Evolutionary conservation across 2,797 vertebrate genomes (phyloP).

Genomic region (Scolopax rusticola): DNA sequence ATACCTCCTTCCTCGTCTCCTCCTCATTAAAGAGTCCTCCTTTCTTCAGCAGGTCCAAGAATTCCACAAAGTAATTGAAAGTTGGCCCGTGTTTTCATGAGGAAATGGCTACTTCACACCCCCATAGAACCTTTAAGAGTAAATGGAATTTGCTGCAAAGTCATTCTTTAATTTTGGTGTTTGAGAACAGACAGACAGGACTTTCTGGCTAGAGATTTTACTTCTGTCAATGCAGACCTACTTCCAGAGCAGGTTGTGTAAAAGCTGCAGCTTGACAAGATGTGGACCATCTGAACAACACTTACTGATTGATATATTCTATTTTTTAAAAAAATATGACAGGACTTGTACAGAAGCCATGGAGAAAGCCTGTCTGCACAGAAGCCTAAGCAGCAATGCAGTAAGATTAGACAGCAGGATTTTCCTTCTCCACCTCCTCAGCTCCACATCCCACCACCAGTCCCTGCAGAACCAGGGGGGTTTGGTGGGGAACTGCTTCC

Average conservation of each 20-base stretch:
- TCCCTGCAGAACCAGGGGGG: no score
- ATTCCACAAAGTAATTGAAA: neutral
- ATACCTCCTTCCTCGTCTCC: neutral
- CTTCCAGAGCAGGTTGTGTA: neutral
- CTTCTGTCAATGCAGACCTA: neutral
- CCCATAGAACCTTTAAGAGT: neutral
- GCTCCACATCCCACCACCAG: rapidly evolving
- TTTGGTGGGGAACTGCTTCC: neutral
- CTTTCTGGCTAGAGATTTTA: neutral
- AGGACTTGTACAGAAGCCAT: neutral
- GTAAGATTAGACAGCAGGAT: rapidly evolving
- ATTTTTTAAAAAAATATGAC: neutral
- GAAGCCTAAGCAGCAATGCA: neutral
- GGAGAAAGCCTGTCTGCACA: neutral
- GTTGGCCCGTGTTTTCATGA: neutral
- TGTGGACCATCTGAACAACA: rapidly evolving
- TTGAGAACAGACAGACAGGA: neutral
- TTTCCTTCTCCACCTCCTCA: neutral
- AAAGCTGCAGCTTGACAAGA: neutral
- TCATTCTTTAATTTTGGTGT: neutral
- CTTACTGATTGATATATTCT: neutral
- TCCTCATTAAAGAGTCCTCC: no score
- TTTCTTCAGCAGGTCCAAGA: neutral
- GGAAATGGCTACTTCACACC: neutral
- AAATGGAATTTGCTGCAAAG: neutral